phyloP scores from a whole-genome alignment of 1,140 invertebrate species.

The Trachymyrmex septentrionalis region DNA sequence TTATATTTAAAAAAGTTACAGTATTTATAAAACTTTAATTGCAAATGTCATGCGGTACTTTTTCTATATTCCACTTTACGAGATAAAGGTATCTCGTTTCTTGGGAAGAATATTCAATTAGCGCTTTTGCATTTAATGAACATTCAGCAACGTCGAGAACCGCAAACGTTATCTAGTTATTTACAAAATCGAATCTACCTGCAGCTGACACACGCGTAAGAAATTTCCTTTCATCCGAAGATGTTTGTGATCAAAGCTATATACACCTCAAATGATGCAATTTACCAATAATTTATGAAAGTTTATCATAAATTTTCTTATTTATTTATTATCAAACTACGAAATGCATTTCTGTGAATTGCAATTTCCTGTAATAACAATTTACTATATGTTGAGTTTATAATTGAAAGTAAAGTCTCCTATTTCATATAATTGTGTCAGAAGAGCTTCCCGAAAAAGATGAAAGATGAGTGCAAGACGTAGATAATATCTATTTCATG shows the following conservation, averaged over 20 bases:
- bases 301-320: conserved; percentile 1
- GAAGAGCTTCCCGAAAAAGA: conserved; percentile 16
- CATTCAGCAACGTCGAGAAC: conserved; percentile 2
- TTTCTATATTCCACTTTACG: conserved; percentile 5
- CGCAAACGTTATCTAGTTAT: conserved; percentile 54
- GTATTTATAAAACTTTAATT: not conserved
- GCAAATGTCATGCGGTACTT: not conserved
- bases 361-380: conserved; percentile 1
- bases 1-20: not conserved
- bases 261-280: not conserved
- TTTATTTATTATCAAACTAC: not conserved
- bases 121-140: conserved; percentile 49
- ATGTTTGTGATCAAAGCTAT: not conserved
- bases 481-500: conserved; percentile 19
- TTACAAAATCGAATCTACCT: conserved; percentile 27
- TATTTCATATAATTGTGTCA: conserved; percentile 1
- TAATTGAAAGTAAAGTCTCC: conserved; percentile 19
- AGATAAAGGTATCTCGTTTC: conserved; percentile 19
- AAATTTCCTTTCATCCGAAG: conserved; percentile 8
- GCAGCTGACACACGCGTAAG: conserved; percentile 6
- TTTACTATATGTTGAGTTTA: not conserved
- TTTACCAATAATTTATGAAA: conserved; percentile 2
- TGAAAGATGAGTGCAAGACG: not conserved
- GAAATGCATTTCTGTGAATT: not conserved
- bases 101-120: conserved; percentile 40